A percentile compares a stretch with the other conserved stretches of the same genome.
phyloP scores from a whole-genome alignment of 2,113 vertebrate species.

The Sinocyclocheilus grahami region DNA sequence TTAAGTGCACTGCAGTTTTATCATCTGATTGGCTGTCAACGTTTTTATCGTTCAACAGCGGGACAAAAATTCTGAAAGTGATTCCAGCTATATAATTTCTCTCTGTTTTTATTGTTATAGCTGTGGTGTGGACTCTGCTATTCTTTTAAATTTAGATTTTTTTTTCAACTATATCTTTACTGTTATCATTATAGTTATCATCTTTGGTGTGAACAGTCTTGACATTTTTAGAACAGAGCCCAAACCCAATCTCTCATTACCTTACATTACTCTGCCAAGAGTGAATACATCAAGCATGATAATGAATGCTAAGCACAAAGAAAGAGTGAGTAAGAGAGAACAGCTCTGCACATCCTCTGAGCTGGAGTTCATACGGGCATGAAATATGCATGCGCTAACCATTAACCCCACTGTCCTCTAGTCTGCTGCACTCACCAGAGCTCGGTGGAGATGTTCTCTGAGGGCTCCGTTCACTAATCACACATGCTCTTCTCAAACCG shows the following conservation, averaged over 20 bases:
- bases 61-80: no score
- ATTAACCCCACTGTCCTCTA: constrained; percentile 44
- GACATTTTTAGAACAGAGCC: background rate
- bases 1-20: no score
- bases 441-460: constrained; percentile 25
- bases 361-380: constrained; percentile 38
- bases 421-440: constrained; percentile 26
- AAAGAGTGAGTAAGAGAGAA: constrained; percentile 10
- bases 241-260: background rate
- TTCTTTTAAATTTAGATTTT: no score
- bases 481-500: constrained; percentile 12
- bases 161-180: no score
- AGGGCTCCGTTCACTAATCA: constrained; percentile 24
- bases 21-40: no score
- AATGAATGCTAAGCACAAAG: constrained; percentile 35
- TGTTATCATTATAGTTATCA: no score
- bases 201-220: background rate
- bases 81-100: no score
- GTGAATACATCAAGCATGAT: constrained; percentile 27
- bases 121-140: no score
- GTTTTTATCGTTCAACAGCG: no score
- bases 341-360: constrained; percentile 18
- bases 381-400: constrained; percentile 53
- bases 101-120: no score
- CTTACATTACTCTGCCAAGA: constrained; percentile 10